Evolutionary conservation across 2,888 invertebrate genomes (phyloP), one percentile per base, ranked within the genome.

Genomic region (Conistra vaccinii): DNA sequence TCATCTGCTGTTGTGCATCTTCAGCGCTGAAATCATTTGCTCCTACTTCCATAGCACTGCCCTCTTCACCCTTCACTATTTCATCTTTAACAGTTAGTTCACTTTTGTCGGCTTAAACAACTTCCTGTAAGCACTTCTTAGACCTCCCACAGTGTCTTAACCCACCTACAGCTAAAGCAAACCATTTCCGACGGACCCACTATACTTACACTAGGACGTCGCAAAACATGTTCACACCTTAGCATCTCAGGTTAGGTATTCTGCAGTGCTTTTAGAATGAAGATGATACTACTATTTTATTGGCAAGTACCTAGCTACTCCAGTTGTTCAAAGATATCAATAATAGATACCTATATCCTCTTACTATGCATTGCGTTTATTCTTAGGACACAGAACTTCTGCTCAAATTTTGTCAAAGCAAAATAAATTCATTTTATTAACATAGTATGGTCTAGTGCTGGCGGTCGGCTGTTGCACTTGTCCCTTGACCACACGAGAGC

Each of bases 71-170:
- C 17, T 80, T 61, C 26, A 39, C 32, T 17, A 80, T 26, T 29
- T 39, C 17, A 55, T 62, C 26, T 39, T 73, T 23, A 80, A 76
- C 57, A 73, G 39, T n/a, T 55, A 26, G 29, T 26, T 80, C 12
- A 7, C 45, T 35, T 70, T 26, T 53, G 39, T 72, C 32, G 29
- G 61, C n/a, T 32, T n/a, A 17, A 80, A 80, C 45, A 71, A 80
- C 73, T 62, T 73, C 55, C 73, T 72, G 55, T 62, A 48, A 76
- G 48, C 61, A 62, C 53, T 57, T 48, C 80, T 80, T 80, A 39
- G 81, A 80, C 61, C 73, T 73, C 61, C 73, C 62, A 23, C 62
- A 17, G 48, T 23, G 80, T 62, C 23, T 39, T 23, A 55, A 4
- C 0, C 12, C 39, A 61, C 1, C 12, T 48, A 74, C 39, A 73